A percentile compares a stretch with the other conserved stretches of the same genome.
Evolutionary conservation across 2,888 invertebrate genomes (phyloP).

Genomic region (Platerodrilus igneus): DNA sequence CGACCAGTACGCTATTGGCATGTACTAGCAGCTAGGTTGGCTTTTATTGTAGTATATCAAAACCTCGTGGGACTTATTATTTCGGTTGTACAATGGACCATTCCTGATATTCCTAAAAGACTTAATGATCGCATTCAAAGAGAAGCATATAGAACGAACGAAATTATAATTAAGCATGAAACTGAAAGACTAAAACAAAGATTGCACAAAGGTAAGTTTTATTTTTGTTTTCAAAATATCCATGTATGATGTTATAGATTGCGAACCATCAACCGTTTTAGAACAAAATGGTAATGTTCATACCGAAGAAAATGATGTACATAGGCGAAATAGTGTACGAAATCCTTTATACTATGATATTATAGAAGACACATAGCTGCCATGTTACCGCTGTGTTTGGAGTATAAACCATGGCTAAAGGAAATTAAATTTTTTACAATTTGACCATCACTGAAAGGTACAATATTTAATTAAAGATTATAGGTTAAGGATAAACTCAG

Average conservation of each 20-base stretch:
- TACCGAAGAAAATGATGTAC: slow-evolving; percentile 14
- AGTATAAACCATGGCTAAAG: no score
- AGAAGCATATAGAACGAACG: slow-evolving; percentile 68
- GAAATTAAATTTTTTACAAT: no score
- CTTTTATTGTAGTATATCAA: slow-evolving; percentile 75
- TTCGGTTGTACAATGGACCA: slow-evolving; percentile 67
- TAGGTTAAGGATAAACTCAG: no score
- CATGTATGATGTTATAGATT: background rate
- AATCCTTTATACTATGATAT: slow-evolving; percentile 18
- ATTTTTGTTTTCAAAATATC: background rate
- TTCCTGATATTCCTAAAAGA: slow-evolving; percentile 70
- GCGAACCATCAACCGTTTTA: background rate
- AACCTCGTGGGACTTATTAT: slow-evolving; percentile 71
- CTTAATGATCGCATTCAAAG: slow-evolving; percentile 66
- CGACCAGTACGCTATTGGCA: slow-evolving; percentile 69
- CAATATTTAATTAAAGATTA: no score
- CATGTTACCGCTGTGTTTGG: no score
- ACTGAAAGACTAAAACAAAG: slow-evolving; percentile 49
- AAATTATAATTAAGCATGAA: slow-evolving; percentile 69
- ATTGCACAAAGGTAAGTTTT: slow-evolving; percentile 17
- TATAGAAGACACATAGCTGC: no score
- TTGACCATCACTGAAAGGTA: no score
- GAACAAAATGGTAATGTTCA: slow-evolving; percentile 20
- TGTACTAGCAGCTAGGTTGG: slow-evolving; percentile 65
- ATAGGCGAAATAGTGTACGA: slow-evolving; percentile 17